These are phyloP conservation scores for Oophaga sylvatica DNA, from an alignment of 2,797 vertebrate genomes.

Conservation along the genomic window DNA sequence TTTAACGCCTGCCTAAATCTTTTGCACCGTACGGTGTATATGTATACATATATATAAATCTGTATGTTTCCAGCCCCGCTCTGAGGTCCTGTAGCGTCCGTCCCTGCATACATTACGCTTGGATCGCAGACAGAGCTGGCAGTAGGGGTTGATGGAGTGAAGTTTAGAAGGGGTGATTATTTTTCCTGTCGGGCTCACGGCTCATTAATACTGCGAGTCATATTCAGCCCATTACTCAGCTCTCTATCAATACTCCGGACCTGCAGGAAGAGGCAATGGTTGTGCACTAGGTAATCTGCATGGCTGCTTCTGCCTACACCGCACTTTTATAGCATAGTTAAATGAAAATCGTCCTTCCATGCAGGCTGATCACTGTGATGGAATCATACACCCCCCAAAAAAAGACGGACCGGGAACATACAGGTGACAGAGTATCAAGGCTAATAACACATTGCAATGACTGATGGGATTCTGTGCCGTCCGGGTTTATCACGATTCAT, in stretches of 20 bases:
- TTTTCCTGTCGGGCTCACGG: constrained; percentile 16
- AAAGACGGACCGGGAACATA: constrained; percentile 23
- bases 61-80: neutral
- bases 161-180: neutral
- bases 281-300: constrained; percentile 8
- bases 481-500: constrained; percentile 7
- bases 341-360: constrained; percentile 20
- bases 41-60: too few relatives aligned
- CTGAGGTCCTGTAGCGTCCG: neutral
- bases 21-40: too few relatives aligned
- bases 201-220: constrained; percentile 14
- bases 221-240: constrained; percentile 14
- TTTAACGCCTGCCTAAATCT: too few relatives aligned
- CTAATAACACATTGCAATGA: constrained; percentile 21
- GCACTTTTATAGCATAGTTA: constrained; percentile 20
- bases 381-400: neutral
- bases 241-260: neutral
- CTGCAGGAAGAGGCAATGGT: constrained; percentile 2
- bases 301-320: constrained; percentile 8
- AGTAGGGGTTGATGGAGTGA: neutral
- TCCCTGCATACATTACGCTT: neutral
- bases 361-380: constrained; percentile 28
- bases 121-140: neutral
- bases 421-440: constrained; percentile 35
- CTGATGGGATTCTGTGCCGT: constrained; percentile 6